phyloP scores from a whole-genome alignment of 2,113 vertebrate species.

The Cricetomys ansorgei region DNA sequence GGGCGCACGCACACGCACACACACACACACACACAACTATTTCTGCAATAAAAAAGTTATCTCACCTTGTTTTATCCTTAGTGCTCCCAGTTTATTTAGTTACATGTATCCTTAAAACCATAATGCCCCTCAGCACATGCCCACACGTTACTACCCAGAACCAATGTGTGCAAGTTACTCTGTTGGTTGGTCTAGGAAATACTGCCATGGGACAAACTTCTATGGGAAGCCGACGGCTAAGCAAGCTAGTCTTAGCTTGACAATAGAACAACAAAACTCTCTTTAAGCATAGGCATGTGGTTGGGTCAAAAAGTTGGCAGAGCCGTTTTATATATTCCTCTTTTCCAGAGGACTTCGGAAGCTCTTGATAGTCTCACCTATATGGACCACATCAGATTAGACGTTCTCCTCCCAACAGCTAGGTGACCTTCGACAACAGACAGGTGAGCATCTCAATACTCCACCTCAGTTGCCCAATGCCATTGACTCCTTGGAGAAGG shows the following conservation, averaged over 20 bases:
- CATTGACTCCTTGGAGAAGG: background rate
- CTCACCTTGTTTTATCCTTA: background rate
- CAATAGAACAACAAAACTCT: background rate
- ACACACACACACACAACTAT: background rate
- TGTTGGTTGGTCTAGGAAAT: background rate
- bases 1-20: too few species aligned
- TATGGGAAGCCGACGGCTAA: background rate
- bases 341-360: background rate
- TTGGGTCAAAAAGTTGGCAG: background rate
- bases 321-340: background rate
- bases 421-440: background rate
- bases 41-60: background rate
- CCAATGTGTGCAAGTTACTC: background rate
- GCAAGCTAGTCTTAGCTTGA: background rate
- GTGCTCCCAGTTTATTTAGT: background rate
- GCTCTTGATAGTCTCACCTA: background rate
- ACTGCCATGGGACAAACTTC: background rate
- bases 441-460: background rate
- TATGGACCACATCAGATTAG: too few species aligned
- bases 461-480: background rate
- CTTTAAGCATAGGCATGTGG: background rate
- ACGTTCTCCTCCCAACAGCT: background rate
- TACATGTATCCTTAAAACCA: background rate
- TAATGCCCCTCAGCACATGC: background rate
- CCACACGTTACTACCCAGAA: background rate